Conservation (phyloP, 2,888 invertebrate species). For the Pemphredon lugubris region DNA sequence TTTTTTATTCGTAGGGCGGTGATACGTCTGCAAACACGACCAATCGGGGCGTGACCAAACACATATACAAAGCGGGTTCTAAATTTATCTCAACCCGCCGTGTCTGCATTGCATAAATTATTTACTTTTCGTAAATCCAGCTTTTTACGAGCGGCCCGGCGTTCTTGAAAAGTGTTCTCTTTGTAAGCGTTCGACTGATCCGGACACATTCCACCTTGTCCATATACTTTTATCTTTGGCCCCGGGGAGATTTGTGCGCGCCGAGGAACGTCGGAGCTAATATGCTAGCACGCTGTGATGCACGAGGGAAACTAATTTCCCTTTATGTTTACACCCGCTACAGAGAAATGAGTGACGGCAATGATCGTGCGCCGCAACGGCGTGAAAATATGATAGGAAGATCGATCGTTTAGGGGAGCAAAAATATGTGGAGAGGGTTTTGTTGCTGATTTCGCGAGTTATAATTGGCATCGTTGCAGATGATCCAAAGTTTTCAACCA, state of each 20-base stretch:
- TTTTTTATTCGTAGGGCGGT: slow-evolving; percentile 5
- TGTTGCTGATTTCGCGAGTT: too few relatives aligned
- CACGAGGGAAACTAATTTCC: slow-evolving; percentile 22
- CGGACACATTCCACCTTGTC: slow-evolving; percentile 19
- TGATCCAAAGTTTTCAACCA: too few relatives aligned
- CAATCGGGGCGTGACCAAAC: slow-evolving; percentile 17
- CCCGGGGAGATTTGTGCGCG: slow-evolving; percentile 12
- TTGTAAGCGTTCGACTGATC: slow-evolving; percentile 1
- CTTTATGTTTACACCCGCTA: background rate
- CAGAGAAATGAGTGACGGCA: too few relatives aligned
- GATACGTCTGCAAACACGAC: slow-evolving; percentile 26
- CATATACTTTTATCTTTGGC: slow-evolving; percentile 32
- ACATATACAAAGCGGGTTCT: slow-evolving; percentile 36
- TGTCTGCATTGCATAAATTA: slow-evolving; percentile 65
- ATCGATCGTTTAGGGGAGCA: too few relatives aligned
- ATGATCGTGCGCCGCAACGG: too few relatives aligned
- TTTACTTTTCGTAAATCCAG: slow-evolving; percentile 61
- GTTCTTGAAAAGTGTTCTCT: slow-evolving; percentile 31
- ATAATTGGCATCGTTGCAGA: too few relatives aligned
- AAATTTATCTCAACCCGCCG: slow-evolving; percentile 62
- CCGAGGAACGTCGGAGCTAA: background rate
- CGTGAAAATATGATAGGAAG: too few relatives aligned
- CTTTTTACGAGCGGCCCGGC: slow-evolving; percentile 56
- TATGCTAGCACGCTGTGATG: slow-evolving; percentile 17
- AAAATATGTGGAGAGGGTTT: too few relatives aligned